Base-by-base conservation (phyloP, 1,140 invertebrate species). In the Zaprionus ornatus region DNA sequence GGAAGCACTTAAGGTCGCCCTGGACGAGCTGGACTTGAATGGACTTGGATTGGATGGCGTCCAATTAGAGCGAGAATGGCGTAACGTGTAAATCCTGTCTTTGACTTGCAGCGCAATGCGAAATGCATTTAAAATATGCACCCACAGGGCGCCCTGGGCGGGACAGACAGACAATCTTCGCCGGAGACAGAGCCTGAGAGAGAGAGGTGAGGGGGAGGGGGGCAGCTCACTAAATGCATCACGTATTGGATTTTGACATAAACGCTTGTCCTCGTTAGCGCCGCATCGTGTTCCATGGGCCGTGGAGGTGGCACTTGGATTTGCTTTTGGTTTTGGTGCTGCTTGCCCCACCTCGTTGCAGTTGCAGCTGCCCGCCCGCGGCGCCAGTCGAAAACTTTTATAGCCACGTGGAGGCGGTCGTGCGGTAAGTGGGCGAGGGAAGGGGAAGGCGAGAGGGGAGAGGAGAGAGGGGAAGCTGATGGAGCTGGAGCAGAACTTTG, bases 191-290 rank as follows among this genome's bases (percentile, higher is more conserved):
- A 2, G 21, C 56, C n/a, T n/a, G 2, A 42, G 65, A 40, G 50
- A 25, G 21, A 19, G 27, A 21, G 54, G 35, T 15, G 61, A 50
- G 45, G 37, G 21, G 29, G 25, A 7, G 19, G 50, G 35, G 4
- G 32, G 45, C n/a, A 61, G 23, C 74, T 55, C 85, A 72, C 85
- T 90, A 90, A 90, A 90, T 90, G 85, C 85, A 90, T 90, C 85
- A 90, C 85, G 85, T 90, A 90, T 90, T 81, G 85, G 85, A 81
- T 90, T 90, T 90, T 90, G 85, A 90, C 85, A 90, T 90, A 90
- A 90, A 90, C 85, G 85, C 85, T 90, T 90, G 85, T 90, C 85
- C 85, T 90, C 85, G 85, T 90, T 90, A 90, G 85, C 85, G 85
- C 85, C 84, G 80, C 79, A 79, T 90, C 85, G 82, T 90, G 85